Conservation (phyloP, 2,113 vertebrate species). For the Corythornis vintsioides region DNA sequence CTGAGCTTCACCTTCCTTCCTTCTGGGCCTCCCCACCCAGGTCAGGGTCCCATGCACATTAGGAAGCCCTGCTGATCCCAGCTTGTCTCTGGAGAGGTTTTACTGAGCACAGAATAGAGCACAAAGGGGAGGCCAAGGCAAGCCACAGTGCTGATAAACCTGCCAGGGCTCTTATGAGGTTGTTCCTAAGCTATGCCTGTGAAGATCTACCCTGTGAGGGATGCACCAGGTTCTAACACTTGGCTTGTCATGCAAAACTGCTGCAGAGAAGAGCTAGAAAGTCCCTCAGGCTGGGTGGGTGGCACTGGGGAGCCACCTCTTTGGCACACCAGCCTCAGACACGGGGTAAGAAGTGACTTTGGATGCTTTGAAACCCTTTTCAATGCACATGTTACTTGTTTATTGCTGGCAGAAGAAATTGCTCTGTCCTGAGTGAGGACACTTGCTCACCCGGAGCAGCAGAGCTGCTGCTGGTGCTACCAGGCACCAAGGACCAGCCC, state of each 20-base stretch:
- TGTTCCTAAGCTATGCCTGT: neutral
- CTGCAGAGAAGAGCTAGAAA: neutral
- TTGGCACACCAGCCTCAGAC: neutral
- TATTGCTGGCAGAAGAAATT: neutral
- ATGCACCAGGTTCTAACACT: neutral
- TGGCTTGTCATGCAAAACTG: neutral
- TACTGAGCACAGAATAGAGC: neutral
- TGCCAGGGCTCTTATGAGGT: neutral
- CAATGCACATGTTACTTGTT: neutral
- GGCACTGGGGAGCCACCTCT: neutral
- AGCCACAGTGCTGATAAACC: neutral
- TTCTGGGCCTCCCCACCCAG: neutral
- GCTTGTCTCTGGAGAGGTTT: neutral
- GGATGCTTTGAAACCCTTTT: neutral
- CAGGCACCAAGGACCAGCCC: neutral
- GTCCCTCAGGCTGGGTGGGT: neutral
- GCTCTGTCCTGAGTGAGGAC: neutral
- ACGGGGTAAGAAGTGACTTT: neutral
- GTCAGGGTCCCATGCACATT: neutral
- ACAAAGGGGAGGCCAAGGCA: neutral
- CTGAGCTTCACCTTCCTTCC: neutral
- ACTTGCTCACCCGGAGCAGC: neutral
- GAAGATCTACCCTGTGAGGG: neutral
- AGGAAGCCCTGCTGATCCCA: neutral
- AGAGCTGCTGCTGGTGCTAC: neutral